Evolutionary conservation across 2,888 invertebrate species (phyloP), one percentile per base, ranked within the genome.

Genomic region (Epicampocera succincta): DNA sequence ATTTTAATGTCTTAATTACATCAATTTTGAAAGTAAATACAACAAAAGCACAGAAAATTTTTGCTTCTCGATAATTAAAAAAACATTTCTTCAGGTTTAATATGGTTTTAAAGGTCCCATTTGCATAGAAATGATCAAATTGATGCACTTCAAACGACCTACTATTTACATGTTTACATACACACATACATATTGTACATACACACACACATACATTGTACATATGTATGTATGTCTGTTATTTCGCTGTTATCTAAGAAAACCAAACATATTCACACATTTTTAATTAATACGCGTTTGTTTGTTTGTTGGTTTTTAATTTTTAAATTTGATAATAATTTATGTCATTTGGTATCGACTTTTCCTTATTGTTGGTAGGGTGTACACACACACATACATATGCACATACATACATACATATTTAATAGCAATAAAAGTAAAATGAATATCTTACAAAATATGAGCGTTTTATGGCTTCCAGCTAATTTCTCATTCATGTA

Each of bases 401-500:
- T n/a, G n/a, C n/a, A n/a, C n/a, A n/a, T n/a, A n/a, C n/a, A n/a
- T n/a, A n/a, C n/a, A n/a, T 50, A 33, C 21, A n/a, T 71, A 60
- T 60, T 60, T 40, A 60, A 58, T 48, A 50, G 11, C 15, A 40
- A 48, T 58, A 72, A 29, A 69, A 58, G 38, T 40, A 17, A 38
- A 69, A 63, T 29, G 42, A 63, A 63, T 77, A 65, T 77, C 50
- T 71, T 78, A 72, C 71, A 72, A 77, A 65, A 72, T 65, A 65
- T 60, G 42, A 52, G 42, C 40, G 21, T 77, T 77, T 66, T 72
- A 78, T 78, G 72, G 72, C 66, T 78, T 78, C 72, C 66, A 73
- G 52, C 60, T 52, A 79, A 76, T 69, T 54, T 76, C 21, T 52
- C 40, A 75, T 42, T 72, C 17, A 52, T 72, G 25, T 46, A 29